Evolutionary conservation across 2,797 vertebrate genomes (phyloP).

Genomic region (Falco rusticolus): DNA sequence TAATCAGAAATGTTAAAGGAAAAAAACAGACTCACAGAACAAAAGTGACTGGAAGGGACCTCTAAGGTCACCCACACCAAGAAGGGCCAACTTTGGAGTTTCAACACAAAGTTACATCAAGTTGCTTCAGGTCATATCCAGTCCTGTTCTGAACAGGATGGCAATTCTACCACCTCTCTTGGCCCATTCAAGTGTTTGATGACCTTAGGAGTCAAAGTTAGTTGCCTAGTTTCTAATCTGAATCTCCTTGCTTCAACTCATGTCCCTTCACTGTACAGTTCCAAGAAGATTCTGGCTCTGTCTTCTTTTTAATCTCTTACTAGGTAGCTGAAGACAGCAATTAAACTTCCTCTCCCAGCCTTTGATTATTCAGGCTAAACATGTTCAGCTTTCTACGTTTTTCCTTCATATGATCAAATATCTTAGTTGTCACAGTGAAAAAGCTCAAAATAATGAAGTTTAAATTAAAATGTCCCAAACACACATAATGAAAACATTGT

Average conservation of each 20-base stretch:
- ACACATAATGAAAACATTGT: background rate
- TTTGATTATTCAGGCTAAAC: background rate
- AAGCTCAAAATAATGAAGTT: background rate
- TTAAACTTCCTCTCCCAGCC: background rate
- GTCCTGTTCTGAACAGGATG: background rate
- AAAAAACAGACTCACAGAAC: background rate
- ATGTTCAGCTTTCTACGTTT: background rate
- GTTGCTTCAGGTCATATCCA: background rate
- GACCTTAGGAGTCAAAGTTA: background rate
- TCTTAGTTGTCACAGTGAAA: background rate
- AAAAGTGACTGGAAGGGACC: background rate
- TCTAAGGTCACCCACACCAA: background rate
- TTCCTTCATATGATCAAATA: background rate
- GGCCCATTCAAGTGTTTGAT: background rate
- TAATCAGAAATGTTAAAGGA: background rate
- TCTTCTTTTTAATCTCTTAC: background rate
- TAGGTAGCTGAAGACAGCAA: background rate
- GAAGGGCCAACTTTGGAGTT: background rate
- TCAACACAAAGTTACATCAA: background rate
- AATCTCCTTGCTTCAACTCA: background rate
- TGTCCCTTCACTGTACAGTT: background rate
- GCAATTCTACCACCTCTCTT: background rate
- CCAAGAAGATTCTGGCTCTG: background rate
- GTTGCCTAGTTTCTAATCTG: background rate
- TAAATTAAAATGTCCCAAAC: background rate